Evolutionary conservation across 35 echinoderm and acorn worm genomes (phyloP), one percentile per base, ranked within the genome.

Genomic region (Amphiura filiformis): DNA sequence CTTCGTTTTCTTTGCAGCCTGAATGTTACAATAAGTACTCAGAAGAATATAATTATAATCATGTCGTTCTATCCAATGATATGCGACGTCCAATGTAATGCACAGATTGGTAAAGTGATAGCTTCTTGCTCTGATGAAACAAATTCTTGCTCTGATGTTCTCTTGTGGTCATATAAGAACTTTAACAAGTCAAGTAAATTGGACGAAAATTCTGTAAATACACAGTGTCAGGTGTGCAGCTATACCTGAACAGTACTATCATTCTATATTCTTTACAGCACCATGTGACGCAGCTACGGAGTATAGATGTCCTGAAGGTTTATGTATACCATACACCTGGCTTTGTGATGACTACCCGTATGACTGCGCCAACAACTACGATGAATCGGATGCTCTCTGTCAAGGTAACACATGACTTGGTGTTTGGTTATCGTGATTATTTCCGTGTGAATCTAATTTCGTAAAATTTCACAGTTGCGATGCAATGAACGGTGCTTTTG

Each of bases 321-420:
- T 94, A 26, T 94, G 84, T n/a, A 94, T 94, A 34, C 92, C 92
- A 56, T 39, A 87, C 26, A 26, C 65, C 0, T 94, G 84, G 37
- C 36, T 94, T 31, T 94, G 92, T 79, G 92, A 94, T 86, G 92
- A 76, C 57, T 82, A 82, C 41, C 82, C 88, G 0, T 94, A 94
- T 78, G 92, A 94, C 65, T 94, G 92, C 78, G 75, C 83, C 42
- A 84, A 94, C 34, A 94, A 94, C 76, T 82, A 81, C 18, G 92
- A 94, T 57, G 92, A 94, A 82, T 94, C 92, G 3, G 77, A 90
- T 23, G 87, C 78, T 39, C 49, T 94, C 31, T 94, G 92, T 37
- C 77, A 79, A 32, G 92, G 92, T 94, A 65, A 81, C 20, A 32
- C n/a, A 86, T 52, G 44, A 7, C 44, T 52, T 52, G 20, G 34